Evolutionary conservation across 2,888 invertebrate species (phyloP), one percentile per base, ranked within the genome.

Genomic region (Amorpha juglandis): DNA sequence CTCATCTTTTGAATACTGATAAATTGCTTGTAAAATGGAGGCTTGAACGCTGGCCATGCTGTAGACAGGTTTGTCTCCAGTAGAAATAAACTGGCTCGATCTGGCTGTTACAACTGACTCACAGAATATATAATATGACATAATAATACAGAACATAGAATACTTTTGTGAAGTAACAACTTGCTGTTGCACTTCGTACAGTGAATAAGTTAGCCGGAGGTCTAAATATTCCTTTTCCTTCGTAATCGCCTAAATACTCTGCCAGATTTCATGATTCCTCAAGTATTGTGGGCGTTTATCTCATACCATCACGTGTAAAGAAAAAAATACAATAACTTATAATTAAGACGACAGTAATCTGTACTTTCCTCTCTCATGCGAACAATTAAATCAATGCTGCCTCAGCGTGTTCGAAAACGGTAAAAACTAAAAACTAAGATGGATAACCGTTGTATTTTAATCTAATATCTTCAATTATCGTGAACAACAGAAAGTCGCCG

Each of bases 381-480:
- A 16, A 38, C 9, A 16, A 16, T 19, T 19, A 27, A 58, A 58
- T 58, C 58, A 58, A 19, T 42, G 16, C 19, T 58, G 19, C 6
- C 58, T 27, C 11, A 19, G 55, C 9, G 9, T 9, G 19, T 38
- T 11, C 11, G 16, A 19, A 53, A 53, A 19, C 42, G 19, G 35
- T 42, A 58, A 42, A 58, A 21, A 12, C 58, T 42, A 42, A 42
- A 58, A 21, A 12, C 58, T 12, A 14, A 38, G 38, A 55, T 55
- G 35, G 35, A 58, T 42, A 55, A 58, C 58, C 6, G 11, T 58
- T 6, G 33, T n/a, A 9, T 45, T 64, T 42, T 65, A 65, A 64
- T 64, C 55, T 58, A 47, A 35, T 51, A 58, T 65, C 55, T 65
- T 38, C 48, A 65, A 65, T 65, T 65, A 58, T 33, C 48, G 45